Evolutionary conservation across 2,797 vertebrate species (phyloP), one percentile per base, ranked within the genome.

Genomic region (Pipistrellus pipistrellus): DNA sequence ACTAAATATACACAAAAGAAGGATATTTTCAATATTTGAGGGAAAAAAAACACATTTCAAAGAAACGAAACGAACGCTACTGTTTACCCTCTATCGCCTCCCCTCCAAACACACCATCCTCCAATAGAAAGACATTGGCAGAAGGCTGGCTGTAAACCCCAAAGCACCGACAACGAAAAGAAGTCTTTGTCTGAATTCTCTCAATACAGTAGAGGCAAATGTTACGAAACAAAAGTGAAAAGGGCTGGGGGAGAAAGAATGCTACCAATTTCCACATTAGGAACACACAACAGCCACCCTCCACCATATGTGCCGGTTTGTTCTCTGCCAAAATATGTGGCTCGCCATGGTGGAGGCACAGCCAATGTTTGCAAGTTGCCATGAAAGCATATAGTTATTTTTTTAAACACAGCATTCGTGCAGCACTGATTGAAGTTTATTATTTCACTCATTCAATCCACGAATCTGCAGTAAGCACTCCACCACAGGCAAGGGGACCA

Each of bases 151-250:
- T 85, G 14, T 53, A 87, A 90, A 41, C 30, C 59, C 68, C 68
- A 71, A 7, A 2, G 62, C 18, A 13, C 30, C 62, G 81, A 87
- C 35, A 48, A 51, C 4, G n/a, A 23, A 71, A 55, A 53, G 51
- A 71, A 41, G 68, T 71, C 92, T 90, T 90, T 77, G 46, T 94
- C 92, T 89, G 72, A 88, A 80, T 80, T 82, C 51, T 96, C 85
- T 90, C 87, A 83, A 68, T 59, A 35, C 8, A 88, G 57, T 41
- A 91, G 73, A 83, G 87, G 80, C 18, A 57, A 90, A 88, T 94
- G 89, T 87, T 95, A 81, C 53, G 44, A 95, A 95, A 93, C 86
- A 95, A 92, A 94, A 90, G 53, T 62, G 51, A 81, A 87, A 90
- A 94, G 89, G 88, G 59, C 55, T 41, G 25, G 4, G 51, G 55